These are phyloP conservation scores for Mesorhabditis belari DNA, from an alignment of 2,888 invertebrate genomes.

Conservation along the genomic window DNA sequence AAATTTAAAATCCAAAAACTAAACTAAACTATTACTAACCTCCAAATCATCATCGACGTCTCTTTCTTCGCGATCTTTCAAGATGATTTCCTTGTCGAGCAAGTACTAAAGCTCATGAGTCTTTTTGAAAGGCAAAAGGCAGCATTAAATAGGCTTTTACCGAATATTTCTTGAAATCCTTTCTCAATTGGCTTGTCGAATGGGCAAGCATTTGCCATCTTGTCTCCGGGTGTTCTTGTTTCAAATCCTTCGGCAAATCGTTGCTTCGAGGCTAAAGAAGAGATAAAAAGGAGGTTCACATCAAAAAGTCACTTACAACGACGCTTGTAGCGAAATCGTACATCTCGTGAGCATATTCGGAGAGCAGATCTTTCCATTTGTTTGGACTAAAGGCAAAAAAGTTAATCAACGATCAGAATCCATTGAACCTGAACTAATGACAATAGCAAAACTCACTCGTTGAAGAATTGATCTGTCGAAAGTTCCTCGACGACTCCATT, in stretches of 20 bases:
- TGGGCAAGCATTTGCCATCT: background rate
- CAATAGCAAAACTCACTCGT: too few relatives aligned
- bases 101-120: background rate
- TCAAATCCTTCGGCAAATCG: background rate
- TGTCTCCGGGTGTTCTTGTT: background rate
- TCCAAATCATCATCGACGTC: too few relatives aligned
- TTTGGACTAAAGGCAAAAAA: background rate
- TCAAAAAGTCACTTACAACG: background rate
- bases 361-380: background rate
- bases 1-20: constrained; percentile 6
- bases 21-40: too few relatives aligned
- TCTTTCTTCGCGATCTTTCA: background rate
- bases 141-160: too few relatives aligned
- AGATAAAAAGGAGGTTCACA: background rate
- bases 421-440: too few relatives aligned
- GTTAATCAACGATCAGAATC: too few relatives aligned
- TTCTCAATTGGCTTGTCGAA: background rate
- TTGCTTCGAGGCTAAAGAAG: background rate
- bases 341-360: background rate
- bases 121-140: background rate
- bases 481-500: too few relatives aligned
- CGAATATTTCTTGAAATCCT: background rate
- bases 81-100: background rate
- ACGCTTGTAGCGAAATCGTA: background rate
- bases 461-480: too few relatives aligned